Base-by-base conservation (phyloP, 2,888 invertebrate species). In the Stenurella melanura region DNA sequence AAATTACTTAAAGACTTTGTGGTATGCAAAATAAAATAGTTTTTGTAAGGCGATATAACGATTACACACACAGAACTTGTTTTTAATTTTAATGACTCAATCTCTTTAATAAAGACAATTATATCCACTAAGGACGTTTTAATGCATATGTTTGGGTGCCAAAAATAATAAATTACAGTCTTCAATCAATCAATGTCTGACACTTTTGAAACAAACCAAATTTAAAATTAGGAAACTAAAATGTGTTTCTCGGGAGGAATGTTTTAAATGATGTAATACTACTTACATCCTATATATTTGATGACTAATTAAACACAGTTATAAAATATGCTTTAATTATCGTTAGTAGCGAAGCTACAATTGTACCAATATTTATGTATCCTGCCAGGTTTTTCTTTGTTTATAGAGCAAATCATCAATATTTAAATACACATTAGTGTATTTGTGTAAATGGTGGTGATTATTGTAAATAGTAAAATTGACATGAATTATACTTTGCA, bases 11-110 rank as follows among this genome's bases (percentile, higher is more conserved):
- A 38, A 9, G 64, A 18, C 38, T 9, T 38, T 19, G 19, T 38
- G 64, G 64, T 38, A 18, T 38, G 42, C 9, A 64, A 19, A 64
- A 64, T 64, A 11, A 42, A 42, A 64, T 64, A 50, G 19, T 17
- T 19, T 64, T 17, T 64, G 9, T 18, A 11, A 12, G 11, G 21
- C 21, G 19, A 10, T 15, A n/a, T 19, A 64, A 42, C 64, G 64
- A 38, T 38, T 64, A 64, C 42, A 42, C 12, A 18, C 38, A 42
- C 12, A 18, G 19, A 72, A 63, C 72, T 74, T 77, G 77, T 77
- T 77, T 66, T 68, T 67, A 60, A 71, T 77, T 74, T 61, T 68
- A 74, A 74, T 77, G 63, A 72, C 74, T 74, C 74, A 70, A 74
- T 74, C 74, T 68, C 66, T 70, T 11, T 64, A 64, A 64, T 64